Base-by-base conservation (phyloP, 2,888 invertebrate species). In the Pachycephus smyrnensis region DNA sequence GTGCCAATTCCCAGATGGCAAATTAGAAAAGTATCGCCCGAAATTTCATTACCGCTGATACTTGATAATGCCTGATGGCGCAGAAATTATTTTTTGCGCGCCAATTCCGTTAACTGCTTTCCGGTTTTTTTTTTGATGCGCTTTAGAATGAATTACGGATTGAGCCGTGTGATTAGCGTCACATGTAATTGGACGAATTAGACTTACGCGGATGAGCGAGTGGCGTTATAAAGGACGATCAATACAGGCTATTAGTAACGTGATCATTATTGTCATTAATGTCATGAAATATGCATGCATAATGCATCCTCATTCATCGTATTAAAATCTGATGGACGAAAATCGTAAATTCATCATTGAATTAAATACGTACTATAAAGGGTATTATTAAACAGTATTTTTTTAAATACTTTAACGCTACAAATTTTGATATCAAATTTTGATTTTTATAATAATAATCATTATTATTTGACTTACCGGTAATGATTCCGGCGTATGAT, bases 401-500 rank as follows among this genome's bases (percentile, higher is more conserved):
- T 55, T 40, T 40, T 15, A 4, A 3, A n/a, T 9, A 37, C 12
- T 37, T 40, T 40, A 4, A 4, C 37, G 1, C 1, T 12, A 40
- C 1, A 40, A 0, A 15, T 15, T 40, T 40, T 4, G 2, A 23
- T 23, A 23, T 0, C 15, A 55, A 55, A 55, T 23, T 55, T 55
- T 23, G 4, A 55, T 55, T 55, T 40, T 40, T 40, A 40, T 40
- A 40, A 55, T 2, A 55, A 12, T 36, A 12, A 40, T 40, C 4
- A 40, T 15, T 40, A 40, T 37, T 37, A 37, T n/a, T 12, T 30
- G n/a, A 85, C 91, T 86, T 85, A 91, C 91, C 84, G 91, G 88
- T 80, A 91, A 81, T n/a, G 90, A 88, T 81, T 90, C 90, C 12
- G 91, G 90, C 73, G 90, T 89, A 79, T 90, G 91, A 83, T 91